Conservation (phyloP, 2,888 invertebrate genomes). For the Pantelozetes paolii region DNA sequence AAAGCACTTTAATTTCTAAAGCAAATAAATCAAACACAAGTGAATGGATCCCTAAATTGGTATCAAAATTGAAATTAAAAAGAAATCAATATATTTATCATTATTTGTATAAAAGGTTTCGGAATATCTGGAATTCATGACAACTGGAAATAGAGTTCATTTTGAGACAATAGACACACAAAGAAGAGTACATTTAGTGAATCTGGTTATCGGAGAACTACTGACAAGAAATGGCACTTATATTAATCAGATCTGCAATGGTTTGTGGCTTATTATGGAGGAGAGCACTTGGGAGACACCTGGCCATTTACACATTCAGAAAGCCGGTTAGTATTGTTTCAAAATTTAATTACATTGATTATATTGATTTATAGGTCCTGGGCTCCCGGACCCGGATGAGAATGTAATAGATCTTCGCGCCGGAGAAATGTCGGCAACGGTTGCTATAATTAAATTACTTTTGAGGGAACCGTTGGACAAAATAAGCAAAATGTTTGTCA, state of each 20-base stretch:
- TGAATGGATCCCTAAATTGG: conserved; percentile 7
- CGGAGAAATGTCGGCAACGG: conserved; percentile 10
- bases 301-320: conserved; percentile 20
- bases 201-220: conserved; percentile 26
- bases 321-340: not conserved
- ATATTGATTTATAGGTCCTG: conserved; percentile 9
- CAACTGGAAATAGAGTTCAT: conserved; percentile 24
- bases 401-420: conserved; percentile 26
- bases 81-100: too few relatives aligned
- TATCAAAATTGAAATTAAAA: not conserved
- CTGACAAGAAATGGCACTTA: conserved; percentile 25
- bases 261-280: conserved; percentile 35
- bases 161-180: conserved; percentile 27
- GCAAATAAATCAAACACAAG: not conserved
- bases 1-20: conserved; percentile 2
- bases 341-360: not conserved
- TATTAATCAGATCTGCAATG: conserved; percentile 29
- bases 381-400: conserved; percentile 30
- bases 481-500: conserved; percentile 11
- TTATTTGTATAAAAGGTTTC: not conserved
- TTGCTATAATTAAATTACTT: conserved; percentile 26
- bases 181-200: conserved; percentile 23
- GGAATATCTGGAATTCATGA: conserved; percentile 30
- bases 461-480: conserved; percentile 28
- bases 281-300: conserved; percentile 36